A percentile compares a stretch with the other conserved stretches of the same genome.
Evolutionary conservation across 1,140 invertebrate species (phyloP).

Genomic region (Globodera rostochiensis): DNA sequence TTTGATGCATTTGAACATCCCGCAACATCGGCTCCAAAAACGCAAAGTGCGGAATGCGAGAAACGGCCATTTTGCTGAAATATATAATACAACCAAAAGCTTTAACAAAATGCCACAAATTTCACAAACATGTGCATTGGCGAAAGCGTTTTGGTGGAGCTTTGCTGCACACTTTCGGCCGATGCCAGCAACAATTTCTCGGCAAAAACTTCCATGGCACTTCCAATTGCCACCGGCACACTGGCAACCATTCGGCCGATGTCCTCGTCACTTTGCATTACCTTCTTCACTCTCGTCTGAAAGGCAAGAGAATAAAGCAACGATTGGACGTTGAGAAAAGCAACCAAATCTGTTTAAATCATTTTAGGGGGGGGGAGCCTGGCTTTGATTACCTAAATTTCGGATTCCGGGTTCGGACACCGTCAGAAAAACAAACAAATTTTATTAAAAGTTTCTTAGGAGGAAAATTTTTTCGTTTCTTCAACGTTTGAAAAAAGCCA

Average conservation of each 20-base stretch:
- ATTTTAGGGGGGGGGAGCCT: too few relatives aligned
- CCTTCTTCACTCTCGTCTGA: slow-evolving; percentile 63
- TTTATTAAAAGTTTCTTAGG: too few relatives aligned
- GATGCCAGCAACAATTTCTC: slow-evolving; percentile 57
- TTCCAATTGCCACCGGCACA: slow-evolving; percentile 62
- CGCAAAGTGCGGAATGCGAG: slow-evolving; percentile 48
- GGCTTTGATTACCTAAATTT: too few relatives aligned
- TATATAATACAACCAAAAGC: background rate
- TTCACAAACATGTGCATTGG: slow-evolving; percentile 56
- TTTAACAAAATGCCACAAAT: slow-evolving; percentile 20
- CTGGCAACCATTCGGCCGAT: slow-evolving; percentile 65
- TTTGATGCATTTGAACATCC: slow-evolving; percentile 39
- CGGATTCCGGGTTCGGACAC: too few relatives aligned
- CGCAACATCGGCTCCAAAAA: slow-evolving; percentile 51
- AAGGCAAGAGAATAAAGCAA: slow-evolving; percentile 24
- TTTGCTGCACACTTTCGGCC: slow-evolving; percentile 44
- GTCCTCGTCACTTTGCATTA: slow-evolving; percentile 65
- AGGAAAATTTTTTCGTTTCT: too few relatives aligned
- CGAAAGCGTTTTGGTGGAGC: slow-evolving; percentile 51
- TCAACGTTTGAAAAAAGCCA: too few relatives aligned
- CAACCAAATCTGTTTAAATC: too few relatives aligned
- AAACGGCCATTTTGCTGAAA: slow-evolving; percentile 53
- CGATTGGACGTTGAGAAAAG: background rate
- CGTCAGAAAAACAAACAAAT: too few relatives aligned
- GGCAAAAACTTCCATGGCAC: slow-evolving; percentile 65